Evolutionary conservation across 2,797 vertebrate genomes (phyloP).

Genomic region (Lophura swinhoii): DNA sequence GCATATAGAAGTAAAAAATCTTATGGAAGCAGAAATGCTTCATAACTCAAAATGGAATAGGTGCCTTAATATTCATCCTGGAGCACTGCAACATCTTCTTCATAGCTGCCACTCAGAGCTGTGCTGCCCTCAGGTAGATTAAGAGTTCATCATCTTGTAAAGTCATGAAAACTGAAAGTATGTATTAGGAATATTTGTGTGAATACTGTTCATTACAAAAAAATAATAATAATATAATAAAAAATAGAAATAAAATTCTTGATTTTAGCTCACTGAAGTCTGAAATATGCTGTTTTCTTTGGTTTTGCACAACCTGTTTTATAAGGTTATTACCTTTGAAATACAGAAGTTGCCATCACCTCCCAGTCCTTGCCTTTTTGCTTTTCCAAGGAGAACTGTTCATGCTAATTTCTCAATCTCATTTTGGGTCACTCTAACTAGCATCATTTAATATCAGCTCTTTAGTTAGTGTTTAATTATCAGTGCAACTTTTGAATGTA

Average conservation of each 20-base stretch:
- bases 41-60: not conserved
- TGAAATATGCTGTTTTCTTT: not conserved
- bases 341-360: not conserved
- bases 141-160: not conserved
- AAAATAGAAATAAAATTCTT: not conserved
- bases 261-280: not conserved
- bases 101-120: not conserved
- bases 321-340: not conserved
- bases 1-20: not conserved
- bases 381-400: not conserved
- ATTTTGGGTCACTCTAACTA: not conserved
- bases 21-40: not conserved
- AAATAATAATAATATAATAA: not conserved
- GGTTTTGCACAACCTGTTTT: not conserved
- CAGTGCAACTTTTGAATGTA: not conserved
- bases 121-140: not conserved
- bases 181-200: not conserved
- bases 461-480: not conserved
- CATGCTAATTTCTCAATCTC: not conserved
- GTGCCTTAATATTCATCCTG: not conserved
- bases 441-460: not conserved
- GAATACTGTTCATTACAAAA: not conserved
- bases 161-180: not conserved
- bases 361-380: not conserved
- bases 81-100: not conserved